Evolutionary conservation across 2,888 invertebrate species (phyloP), one percentile per base, ranked within the genome.

Genomic region (Watsonalla cultraria): DNA sequence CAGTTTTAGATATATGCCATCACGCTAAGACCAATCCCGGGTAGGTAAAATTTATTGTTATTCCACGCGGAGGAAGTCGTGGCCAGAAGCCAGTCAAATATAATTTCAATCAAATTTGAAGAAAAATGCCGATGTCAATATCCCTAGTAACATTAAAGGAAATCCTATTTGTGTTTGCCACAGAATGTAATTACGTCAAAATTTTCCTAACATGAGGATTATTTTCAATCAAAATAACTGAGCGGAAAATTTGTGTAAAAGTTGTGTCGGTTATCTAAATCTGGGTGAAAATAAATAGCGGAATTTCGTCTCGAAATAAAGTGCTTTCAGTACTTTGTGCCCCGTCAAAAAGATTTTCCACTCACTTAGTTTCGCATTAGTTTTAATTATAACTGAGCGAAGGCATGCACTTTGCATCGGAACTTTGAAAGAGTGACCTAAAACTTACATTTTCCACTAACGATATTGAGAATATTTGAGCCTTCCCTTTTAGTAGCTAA

Each of bases 291-390:
- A 51, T 46, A 15, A 47, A 8, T 37, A 46, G 48, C 46, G 42
- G 39, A 48, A 53, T 51, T 54, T 48, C 51, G 54, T 52, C 51
- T 59, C 39, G 53, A 53, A 55, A 14, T 39, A 9, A 37, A 49
- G 33, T 49, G 49, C 37, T 37, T 15, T 57, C 57, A 46, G 45
- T 54, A 50, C 50, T 14, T 51, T 54, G 35, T 42, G 45, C 53
- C 9, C 33, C 53, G 35, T 54, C 15, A 50, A 56, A 57, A 59
- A 45, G 56, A 52, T 53, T 53, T 55, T 49, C 51, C 45, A 52
- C 56, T 54, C 53, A 37, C 58, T 59, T 58, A 63, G 59, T 57
- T 59, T 52, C 55, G 55, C 51, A 61, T 61, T 60, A 62, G 48
- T 55, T 54, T 60, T 61, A 61, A 63, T 54, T 59, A 62, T 61